Base-by-base conservation (phyloP, 2,888 invertebrate species). In the Coremacera marginata region DNA sequence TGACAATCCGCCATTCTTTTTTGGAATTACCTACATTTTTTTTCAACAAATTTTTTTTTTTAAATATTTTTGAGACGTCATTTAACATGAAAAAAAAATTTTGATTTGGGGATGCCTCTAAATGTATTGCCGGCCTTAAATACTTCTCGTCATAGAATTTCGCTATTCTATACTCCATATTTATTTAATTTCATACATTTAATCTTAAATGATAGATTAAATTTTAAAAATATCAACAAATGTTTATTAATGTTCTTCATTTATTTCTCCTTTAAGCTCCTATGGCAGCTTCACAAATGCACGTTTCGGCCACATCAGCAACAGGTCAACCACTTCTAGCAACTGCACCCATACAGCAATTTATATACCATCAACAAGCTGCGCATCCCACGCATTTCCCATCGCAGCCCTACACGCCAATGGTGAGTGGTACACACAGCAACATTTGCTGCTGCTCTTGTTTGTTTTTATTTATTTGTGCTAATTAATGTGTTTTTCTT, bases 311-410 rank as follows among this genome's bases (percentile, higher is more conserved):
- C 76, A 92, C 93, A 44, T 81, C 88, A 77, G 89, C 89, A 74
- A 95, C 95, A 55, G 96, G 96, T 0, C 96, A 95, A 88, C 96
- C 96, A 5, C 90, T 97, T 77, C 89, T 96, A 84, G 95, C 96
- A 57, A 94, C 95, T 27, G 94, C 94, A 25, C 95, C 95, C 14
- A 91, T 96, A 86, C 94, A 93, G 86, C 94, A 91, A 82, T 92
- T 91, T 88, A 91, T 93, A 86, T 92, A 92, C 81, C 92, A 93
- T 90, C 92, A 92, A 84, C 93, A 92, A 88, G 91, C 92, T 80
- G 89, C 86, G 84, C 90, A 89, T 90, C 91, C 89, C 88, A 89
- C 81, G 89, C 91, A 86, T 86, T 92, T 84, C 91, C 88, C 85
- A 83, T 85, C 88, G 73, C 90, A 91, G 77, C 80, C 84, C 65